Evolutionary conservation across 2,888 invertebrate genomes (phyloP), one percentile per base, ranked within the genome.

Genomic region (Pristionchus entomophagus): DNA sequence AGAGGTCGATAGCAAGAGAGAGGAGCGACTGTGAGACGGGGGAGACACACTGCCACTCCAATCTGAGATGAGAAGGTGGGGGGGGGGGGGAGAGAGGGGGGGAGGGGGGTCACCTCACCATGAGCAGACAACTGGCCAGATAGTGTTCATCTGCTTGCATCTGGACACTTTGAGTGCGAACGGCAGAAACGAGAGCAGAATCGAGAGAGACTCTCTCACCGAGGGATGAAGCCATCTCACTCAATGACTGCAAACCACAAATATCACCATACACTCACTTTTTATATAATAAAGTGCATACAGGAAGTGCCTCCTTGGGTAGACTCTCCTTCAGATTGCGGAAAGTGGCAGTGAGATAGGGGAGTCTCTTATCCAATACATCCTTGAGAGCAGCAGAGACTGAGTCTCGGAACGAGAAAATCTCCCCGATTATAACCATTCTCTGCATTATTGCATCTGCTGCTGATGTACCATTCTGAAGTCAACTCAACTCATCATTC

Each of bases 401-500:
- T 85, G 99, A 95, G 94, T 97, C 96, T 32, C 98, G 95, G 94
- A 99, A 99, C 93, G 97, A 97, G 91, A 99, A 95, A 90, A 99
- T 97, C 0, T 99, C 98, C 6, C 99, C 99, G 91, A 99, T 97
- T 89, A 99, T 98, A 45, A 97, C 98, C 96, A 99, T 97, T 90
- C 99, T 95, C 94, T 98, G 97, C 83, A 99, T 94, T 5, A 99
- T 97, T 6, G 92, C 91, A 84, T 93, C 92, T n/a, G 92, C 89
- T 14, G 91, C 86, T 26, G 91, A 90, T 32, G 88, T 88, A n/a
- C 65, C 84, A 65, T 84, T 84, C 84, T 84, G 32, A 35, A 83
- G n/a, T n/a, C 45, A 45, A 77, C 6, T 12, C 4, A 65, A 65
- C 12, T 29, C 35, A 65, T 65, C 14, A 12, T 56, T 17, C 56